Percentiles rank a stretch among this genome's conserved stretches.
These are phyloP conservation scores for Hemiscyllium ocellatum DNA, from an alignment of 2,113 vertebrate species.

Conservation along the genomic window DNA sequence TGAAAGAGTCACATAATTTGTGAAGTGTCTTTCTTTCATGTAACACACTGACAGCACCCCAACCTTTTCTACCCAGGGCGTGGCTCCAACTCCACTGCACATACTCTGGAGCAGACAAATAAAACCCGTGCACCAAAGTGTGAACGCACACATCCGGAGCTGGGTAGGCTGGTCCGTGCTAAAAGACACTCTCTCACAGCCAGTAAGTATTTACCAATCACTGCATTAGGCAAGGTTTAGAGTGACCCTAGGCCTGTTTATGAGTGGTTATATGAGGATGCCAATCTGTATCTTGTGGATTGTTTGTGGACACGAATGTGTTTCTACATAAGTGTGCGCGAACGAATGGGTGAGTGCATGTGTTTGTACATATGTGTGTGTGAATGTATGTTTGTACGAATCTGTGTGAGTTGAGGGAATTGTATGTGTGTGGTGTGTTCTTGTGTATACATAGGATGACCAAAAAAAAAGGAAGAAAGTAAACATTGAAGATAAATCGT, in stretches of 20 bases:
- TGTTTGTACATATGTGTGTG: not conserved
- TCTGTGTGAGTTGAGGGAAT: not conserved
- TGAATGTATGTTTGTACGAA: not conserved
- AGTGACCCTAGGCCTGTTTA: constrained; percentile 21
- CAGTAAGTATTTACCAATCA: constrained; percentile 33
- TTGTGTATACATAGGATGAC: not conserved
- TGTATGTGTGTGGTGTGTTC: not conserved
- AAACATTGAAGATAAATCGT: too few species aligned
- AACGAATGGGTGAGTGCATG: too few species aligned
- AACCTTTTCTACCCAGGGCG: constrained; percentile 37
- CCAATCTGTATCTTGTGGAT: not conserved
- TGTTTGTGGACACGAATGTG: not conserved
- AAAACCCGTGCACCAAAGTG: constrained; percentile 30
- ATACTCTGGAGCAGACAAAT: constrained; percentile 34
- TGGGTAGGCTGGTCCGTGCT: constrained; percentile 29
- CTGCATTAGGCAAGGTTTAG: constrained; percentile 5
- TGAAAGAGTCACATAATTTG: constrained; percentile 32
- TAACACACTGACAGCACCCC: constrained; percentile 37
- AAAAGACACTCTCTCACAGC: constrained; percentile 29
- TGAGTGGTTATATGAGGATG: not conserved
- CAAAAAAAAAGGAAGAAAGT: too few species aligned
- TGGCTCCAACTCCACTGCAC: constrained; percentile 29
- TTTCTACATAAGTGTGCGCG: not conserved
- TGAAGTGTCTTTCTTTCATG: constrained; percentile 29
- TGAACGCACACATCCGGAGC: constrained; percentile 21